phyloP scores from a whole-genome alignment of 2,888 invertebrate species.

The Griposia aprilina region DNA sequence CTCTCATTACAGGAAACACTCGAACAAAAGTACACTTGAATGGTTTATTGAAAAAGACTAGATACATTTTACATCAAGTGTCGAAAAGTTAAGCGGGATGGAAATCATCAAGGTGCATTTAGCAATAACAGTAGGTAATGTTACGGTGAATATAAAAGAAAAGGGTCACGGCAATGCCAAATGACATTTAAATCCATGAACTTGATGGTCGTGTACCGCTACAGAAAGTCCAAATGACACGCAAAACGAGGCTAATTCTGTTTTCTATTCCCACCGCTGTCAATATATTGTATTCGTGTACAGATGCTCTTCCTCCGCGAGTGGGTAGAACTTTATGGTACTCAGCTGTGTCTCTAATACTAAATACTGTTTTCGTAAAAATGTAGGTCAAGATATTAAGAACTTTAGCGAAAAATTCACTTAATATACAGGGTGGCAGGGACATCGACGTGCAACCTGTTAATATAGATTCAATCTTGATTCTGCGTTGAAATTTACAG shows the following conservation, averaged over 20 bases:
- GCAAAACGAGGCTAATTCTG: conserved; percentile 65
- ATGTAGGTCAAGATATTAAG: conserved; percentile 16
- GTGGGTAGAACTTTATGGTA: conserved; percentile 18
- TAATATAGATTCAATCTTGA: no score
- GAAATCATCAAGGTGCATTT: conserved; percentile 28
- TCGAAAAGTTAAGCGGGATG: conserved; percentile 34
- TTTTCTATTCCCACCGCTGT: conserved; percentile 65
- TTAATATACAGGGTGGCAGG: no score
- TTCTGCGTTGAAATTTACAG: no score
- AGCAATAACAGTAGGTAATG: conserved; percentile 39
- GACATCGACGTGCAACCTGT: no score
- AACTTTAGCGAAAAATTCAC: not conserved
- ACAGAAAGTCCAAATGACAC: conserved; percentile 66
- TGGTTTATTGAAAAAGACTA: conserved; percentile 35
- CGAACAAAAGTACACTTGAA: conserved; percentile 38
- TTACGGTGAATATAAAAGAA: conserved; percentile 56
- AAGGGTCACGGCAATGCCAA: conserved; percentile 60
- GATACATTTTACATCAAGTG: conserved; percentile 13
- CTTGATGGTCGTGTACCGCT: conserved; percentile 67
- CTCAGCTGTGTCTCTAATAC: conserved; percentile 15
- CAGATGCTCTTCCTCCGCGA: conserved; percentile 20
- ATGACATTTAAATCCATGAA: conserved; percentile 68
- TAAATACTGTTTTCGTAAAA: conserved; percentile 7
- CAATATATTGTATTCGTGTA: conserved; percentile 57
- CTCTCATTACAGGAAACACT: conserved; percentile 59